Conservation (phyloP, 1,140 invertebrate species). For the Caerostris extrusa region DNA sequence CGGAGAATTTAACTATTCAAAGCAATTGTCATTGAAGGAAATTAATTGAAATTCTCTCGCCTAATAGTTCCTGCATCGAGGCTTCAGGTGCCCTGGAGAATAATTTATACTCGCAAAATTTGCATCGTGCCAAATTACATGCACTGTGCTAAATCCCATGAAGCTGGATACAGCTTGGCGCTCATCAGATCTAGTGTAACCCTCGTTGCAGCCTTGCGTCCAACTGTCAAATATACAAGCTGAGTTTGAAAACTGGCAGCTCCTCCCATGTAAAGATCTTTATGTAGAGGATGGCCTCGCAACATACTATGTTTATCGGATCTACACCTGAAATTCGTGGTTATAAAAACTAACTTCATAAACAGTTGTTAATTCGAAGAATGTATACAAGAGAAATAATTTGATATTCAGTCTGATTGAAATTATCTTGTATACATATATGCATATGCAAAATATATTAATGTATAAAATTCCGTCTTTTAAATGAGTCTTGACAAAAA, state of each 20-base stretch:
- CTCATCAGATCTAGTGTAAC: background rate
- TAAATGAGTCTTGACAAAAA: too few relatives aligned
- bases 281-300: background rate
- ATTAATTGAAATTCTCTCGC: background rate
- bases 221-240: slow-evolving; percentile 52
- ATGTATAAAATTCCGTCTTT: too few relatives aligned
- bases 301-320: background rate
- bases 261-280: background rate
- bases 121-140: background rate
- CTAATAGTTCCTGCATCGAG: background rate
- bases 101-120: background rate
- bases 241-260: background rate
- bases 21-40: background rate
- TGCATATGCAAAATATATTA: too few relatives aligned
- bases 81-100: background rate
- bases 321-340: slow-evolving; percentile 16
- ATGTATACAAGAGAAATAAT: too few relatives aligned
- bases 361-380: background rate
- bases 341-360: background rate
- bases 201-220: background rate
- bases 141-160: background rate
- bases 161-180: background rate
- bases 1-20: too few relatives aligned
- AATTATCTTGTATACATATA: too few relatives aligned
- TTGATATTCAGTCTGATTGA: too few relatives aligned